Percentiles rank a stretch among this genome's conserved stretches.
Evolutionary conservation across 2,113 vertebrate genomes (phyloP).

Genomic region (Anser cygnoides): DNA sequence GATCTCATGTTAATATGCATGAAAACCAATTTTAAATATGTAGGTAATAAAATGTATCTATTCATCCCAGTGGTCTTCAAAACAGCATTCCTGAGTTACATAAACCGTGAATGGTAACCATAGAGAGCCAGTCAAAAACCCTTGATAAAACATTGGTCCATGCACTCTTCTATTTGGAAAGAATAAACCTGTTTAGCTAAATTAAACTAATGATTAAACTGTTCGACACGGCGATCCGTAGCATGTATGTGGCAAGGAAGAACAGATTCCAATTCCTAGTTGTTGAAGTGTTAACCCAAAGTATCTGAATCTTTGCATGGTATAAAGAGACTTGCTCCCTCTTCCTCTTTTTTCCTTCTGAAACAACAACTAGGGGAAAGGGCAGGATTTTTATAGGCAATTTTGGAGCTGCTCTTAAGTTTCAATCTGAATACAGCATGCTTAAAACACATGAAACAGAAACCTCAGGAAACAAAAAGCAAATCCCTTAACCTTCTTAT

Average conservation of each 20-base stretch:
- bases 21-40: neutral
- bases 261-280: neutral
- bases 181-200: neutral
- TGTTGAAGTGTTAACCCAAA: neutral
- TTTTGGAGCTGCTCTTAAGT: neutral
- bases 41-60: neutral
- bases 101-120: neutral
- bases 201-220: neutral
- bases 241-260: neutral
- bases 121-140: neutral
- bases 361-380: neutral
- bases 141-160: neutral
- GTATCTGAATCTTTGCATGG: neutral
- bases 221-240: neutral
- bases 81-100: neutral
- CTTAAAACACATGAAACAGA: neutral
- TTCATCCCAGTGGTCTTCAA: neutral
- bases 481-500: neutral
- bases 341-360: neutral
- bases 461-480: neutral
- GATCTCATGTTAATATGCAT: neutral
- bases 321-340: neutral
- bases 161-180: neutral
- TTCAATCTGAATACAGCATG: neutral
- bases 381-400: neutral